Percentiles rank a stretch among this genome's conserved stretches.
These are phyloP conservation scores for Dendrolimus houi DNA, from an alignment of 2,888 invertebrate species.

Conservation along the genomic window DNA sequence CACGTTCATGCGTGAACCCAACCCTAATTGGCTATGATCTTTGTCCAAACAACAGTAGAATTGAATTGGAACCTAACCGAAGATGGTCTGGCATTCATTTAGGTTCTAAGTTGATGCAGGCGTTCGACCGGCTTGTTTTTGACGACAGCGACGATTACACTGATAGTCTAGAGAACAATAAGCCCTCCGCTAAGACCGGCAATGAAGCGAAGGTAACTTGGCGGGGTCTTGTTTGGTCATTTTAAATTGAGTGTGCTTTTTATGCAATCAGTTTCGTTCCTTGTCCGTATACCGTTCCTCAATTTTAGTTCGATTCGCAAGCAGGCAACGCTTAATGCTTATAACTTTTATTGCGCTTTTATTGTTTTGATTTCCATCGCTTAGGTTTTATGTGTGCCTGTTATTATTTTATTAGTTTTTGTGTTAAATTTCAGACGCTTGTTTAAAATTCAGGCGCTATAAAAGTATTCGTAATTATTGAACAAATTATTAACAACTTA, in stretches of 20 bases:
- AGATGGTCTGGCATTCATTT: conserved; percentile 85
- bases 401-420: not conserved
- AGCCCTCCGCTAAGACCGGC: conserved; percentile 69
- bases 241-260: conserved; percentile 26
- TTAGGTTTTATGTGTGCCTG: conserved; percentile 5
- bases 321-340: conserved; percentile 4
- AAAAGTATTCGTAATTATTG: too few relatives aligned
- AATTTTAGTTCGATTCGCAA: conserved; percentile 3
- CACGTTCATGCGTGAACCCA: conserved; percentile 83
- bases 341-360: conserved; percentile 3
- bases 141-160: conserved; percentile 84
- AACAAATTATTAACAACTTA: too few relatives aligned
- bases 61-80: conserved; percentile 71
- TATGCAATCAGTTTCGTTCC: conserved; percentile 17
- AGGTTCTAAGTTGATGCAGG: conserved; percentile 83
- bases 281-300: conserved; percentile 7
- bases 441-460: too few relatives aligned
- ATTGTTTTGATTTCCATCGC: conserved; percentile 3
- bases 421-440: not conserved
- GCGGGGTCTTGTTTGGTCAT: conserved; percentile 39
- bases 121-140: conserved; percentile 80
- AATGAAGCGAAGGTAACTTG: conserved; percentile 64
- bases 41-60: conserved; percentile 66
- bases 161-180: conserved; percentile 82
- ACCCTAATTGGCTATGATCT: conserved; percentile 63